Conservation (phyloP, 64 coral and sea anemone genomes). For the Porites australiensis region DNA sequence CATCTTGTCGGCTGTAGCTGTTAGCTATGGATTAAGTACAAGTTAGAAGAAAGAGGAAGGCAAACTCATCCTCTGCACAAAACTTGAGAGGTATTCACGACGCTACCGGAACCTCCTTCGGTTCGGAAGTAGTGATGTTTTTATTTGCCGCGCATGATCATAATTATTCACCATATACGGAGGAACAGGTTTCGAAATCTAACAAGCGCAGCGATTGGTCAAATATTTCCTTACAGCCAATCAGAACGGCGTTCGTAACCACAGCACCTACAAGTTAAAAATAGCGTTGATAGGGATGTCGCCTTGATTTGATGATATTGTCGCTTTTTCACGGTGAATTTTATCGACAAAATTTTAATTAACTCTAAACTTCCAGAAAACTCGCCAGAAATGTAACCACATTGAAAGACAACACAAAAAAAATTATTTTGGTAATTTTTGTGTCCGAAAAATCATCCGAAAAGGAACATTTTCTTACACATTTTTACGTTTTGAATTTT, state of each 20-base stretch:
- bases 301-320: not conserved
- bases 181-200: not conserved
- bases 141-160: conserved; percentile 36
- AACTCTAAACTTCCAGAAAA: not conserved
- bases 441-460: not conserved
- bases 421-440: conserved; percentile 7
- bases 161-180: conserved; percentile 7
- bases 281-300: not conserved
- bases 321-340: conserved; percentile 20
- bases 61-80: not conserved
- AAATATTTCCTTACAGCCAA: not conserved
- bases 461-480: not conserved
- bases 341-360: conserved; percentile 1
- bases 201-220: conserved; percentile 10
- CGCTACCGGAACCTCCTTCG: not conserved
- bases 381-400: not conserved
- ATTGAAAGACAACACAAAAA: not conserved
- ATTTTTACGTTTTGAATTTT: not conserved
- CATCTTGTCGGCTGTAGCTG: conserved; percentile 25
- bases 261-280: not conserved
- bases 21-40: not conserved
- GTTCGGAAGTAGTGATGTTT: conserved; percentile 50
- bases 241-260: not conserved
- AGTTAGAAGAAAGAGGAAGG: not conserved
- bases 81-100: not conserved